These are phyloP conservation scores for Peromyscus maniculatus DNA, from an alignment of 2,113 vertebrate genomes.

Conservation along the genomic window DNA sequence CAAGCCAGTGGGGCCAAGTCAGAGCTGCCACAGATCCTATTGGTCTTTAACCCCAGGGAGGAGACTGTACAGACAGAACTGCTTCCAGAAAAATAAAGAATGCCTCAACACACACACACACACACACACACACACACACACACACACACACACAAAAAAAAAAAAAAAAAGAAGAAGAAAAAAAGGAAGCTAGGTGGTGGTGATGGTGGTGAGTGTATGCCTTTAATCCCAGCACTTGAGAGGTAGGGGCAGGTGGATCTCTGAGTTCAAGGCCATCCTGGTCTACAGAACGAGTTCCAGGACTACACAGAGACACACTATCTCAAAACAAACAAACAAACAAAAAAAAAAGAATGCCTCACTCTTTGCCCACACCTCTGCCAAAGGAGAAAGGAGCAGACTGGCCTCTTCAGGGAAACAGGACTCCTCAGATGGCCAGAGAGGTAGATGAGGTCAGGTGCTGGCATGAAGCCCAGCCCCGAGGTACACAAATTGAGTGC, in stretches of 20 bases:
- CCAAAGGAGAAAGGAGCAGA: not conserved
- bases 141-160: not conserved
- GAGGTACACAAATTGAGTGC: not conserved
- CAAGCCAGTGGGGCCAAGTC: not conserved
- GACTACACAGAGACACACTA: not conserved
- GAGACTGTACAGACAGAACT: not conserved
- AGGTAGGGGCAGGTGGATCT: not conserved
- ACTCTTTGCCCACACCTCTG: not conserved
- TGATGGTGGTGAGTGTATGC: not conserved
- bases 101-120: not conserved
- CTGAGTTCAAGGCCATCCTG: not conserved
- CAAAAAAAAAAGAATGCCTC: not conserved
- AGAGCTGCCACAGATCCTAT: not conserved
- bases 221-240: not conserved
- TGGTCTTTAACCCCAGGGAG: not conserved
- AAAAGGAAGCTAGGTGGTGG: not conserved
- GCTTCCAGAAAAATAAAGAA: constrained; percentile 44
- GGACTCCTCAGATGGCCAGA: not conserved
- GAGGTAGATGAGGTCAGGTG: constrained; percentile 3
- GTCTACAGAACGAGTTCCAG: not conserved
- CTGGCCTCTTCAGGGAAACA: not conserved
- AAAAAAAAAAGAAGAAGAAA: too few species aligned
- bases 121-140: not conserved
- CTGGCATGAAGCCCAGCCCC: not conserved
- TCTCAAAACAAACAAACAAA: not conserved